Percentiles rank a stretch among this genome's conserved stretches.
Conservation (phyloP, 1,140 invertebrate genomes). For the Scaptodrosophila lebanonensis region DNA sequence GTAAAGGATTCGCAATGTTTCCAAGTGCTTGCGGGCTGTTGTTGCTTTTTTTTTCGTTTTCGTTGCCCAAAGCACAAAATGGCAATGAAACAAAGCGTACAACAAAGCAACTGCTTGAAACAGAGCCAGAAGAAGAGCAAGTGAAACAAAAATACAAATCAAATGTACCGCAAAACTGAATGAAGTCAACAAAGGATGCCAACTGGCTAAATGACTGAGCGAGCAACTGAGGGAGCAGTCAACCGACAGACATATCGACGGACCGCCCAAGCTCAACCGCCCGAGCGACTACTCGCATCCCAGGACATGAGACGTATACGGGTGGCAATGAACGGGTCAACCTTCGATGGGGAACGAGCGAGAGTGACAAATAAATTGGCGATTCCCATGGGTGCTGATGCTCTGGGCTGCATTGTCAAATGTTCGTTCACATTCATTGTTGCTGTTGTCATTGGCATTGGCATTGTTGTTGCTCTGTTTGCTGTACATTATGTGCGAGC, state of each 20-base stretch:
- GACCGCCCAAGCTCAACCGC: background rate
- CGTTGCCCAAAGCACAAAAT: constrained; percentile 33
- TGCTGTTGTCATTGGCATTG: no score
- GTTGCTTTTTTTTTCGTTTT: constrained; percentile 12
- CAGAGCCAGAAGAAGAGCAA: constrained; percentile 34
- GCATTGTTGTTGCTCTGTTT: constrained; percentile 42
- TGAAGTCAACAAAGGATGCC: constrained; percentile 68
- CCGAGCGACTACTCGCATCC: no score
- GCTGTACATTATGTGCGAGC: no score
- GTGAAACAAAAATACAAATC: constrained; percentile 52
- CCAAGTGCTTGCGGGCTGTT: background rate
- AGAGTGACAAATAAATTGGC: constrained; percentile 70
- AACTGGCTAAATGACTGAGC: constrained; percentile 51
- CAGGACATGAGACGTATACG: constrained; percentile 3
- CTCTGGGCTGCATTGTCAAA: constrained; percentile 54
- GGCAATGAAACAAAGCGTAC: constrained; percentile 39
- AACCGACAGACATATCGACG: background rate
- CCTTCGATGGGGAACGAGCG: constrained; percentile 19
- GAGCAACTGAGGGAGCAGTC: background rate
- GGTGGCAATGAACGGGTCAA: background rate
- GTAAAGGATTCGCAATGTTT: constrained; percentile 25
- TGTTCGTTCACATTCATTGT: constrained; percentile 43
- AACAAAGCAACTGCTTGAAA: constrained; percentile 26
- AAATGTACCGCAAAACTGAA: constrained; percentile 74
- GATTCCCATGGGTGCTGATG: constrained; percentile 60